A percentile compares a stretch with the other conserved stretches of the same genome.
These are phyloP conservation scores for Dryobates pubescens DNA, from an alignment of 2,797 vertebrate species.

Conservation along the genomic window DNA sequence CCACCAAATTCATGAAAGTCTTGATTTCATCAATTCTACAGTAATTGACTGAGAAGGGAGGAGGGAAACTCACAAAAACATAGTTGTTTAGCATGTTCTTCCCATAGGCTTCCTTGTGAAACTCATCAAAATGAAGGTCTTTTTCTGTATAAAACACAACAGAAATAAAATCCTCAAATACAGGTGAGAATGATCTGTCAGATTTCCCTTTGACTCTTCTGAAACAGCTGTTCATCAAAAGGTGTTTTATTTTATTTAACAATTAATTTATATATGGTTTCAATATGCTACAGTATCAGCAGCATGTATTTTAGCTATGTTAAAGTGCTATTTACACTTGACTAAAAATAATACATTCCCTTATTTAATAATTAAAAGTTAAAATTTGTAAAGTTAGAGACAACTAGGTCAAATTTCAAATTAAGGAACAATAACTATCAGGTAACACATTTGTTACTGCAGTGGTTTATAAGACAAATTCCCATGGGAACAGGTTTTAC, in stretches of 20 bases:
- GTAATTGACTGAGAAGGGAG: not conserved
- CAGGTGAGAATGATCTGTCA: too few relatives aligned
- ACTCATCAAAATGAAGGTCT: too few relatives aligned
- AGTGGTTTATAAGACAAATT: not conserved
- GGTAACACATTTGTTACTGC: not conserved
- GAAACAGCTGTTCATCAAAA: not conserved
- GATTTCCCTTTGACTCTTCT: not conserved
- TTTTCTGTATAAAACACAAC: too few relatives aligned
- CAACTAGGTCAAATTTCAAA: not conserved
- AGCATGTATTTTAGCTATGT: conserved; percentile 1
- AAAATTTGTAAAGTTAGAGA: conserved; percentile 17
- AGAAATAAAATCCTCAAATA: too few relatives aligned
- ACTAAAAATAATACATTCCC: conserved; percentile 41
- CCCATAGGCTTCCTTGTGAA: too few relatives aligned
- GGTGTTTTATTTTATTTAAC: conserved; percentile 12
- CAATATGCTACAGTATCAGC: conserved; percentile 9
- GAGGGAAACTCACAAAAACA: too few relatives aligned
- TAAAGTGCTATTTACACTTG: conserved; percentile 54
- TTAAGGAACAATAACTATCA: not conserved
- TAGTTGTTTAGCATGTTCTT: too few relatives aligned
- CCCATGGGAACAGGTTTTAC: not conserved
- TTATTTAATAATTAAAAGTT: conserved; percentile 50
- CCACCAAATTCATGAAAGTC: not conserved
- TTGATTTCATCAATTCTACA: not conserved
- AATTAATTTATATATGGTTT: conserved; percentile 2